Evolutionary conservation across 1,140 invertebrate species (phyloP).

Genomic region (Drosophila prosaltans): DNA sequence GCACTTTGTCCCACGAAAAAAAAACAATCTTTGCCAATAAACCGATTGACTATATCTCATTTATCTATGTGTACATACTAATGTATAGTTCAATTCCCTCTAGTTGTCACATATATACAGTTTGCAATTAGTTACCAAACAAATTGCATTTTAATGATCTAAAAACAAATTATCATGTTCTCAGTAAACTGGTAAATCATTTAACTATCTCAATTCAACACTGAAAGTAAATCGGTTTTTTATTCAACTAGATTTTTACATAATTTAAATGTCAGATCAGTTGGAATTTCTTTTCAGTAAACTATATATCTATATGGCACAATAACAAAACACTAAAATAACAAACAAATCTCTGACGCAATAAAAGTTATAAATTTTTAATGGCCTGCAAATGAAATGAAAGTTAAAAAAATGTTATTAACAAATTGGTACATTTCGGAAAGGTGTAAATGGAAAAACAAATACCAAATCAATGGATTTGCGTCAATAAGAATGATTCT

Average conservation of each 20-base stretch:
- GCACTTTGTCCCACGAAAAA: conserved; percentile 51
- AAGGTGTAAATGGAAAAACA: neutral
- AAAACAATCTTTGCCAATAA: conserved; percentile 58
- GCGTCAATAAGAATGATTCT: neutral
- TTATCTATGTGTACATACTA: conserved; percentile 16
- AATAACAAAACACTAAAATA: neutral
- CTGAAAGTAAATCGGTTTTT: neutral
- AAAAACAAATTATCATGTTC: conserved; percentile 1
- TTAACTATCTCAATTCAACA: neutral
- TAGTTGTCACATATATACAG: neutral
- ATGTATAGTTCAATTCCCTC: conserved; percentile 40
- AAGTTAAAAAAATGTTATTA: neutral
- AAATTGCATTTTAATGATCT: conserved; percentile 38
- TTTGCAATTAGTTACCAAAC: conserved; percentile 25
- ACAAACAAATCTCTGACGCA: neutral
- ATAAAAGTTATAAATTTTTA: conserved; percentile 4
- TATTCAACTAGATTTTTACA: neutral
- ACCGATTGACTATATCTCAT: conserved; percentile 27
- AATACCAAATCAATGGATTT: neutral
- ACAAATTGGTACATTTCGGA: neutral
- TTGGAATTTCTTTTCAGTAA: neutral
- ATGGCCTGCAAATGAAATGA: neutral
- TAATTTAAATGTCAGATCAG: neutral
- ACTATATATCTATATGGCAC: neutral
- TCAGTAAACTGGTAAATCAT: neutral